Conservation (phyloP, 2,888 invertebrate genomes). For the Drosophila infuscata region DNA sequence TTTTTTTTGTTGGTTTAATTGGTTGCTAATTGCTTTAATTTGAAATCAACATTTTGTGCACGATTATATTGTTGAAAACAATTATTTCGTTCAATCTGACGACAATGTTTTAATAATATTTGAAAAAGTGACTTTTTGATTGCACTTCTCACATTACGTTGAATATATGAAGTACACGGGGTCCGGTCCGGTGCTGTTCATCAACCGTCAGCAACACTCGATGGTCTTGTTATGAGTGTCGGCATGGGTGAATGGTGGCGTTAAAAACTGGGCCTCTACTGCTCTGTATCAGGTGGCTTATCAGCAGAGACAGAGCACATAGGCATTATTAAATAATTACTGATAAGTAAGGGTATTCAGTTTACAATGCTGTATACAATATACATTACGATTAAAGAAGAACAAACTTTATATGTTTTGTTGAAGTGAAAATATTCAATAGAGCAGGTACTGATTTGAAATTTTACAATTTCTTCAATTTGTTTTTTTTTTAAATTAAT, state of each 20-base stretch:
- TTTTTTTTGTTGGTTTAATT: conserved; percentile 7
- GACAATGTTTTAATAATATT: conserved; percentile 13
- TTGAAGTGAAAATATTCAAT: background rate
- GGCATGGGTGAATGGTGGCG: conserved; percentile 11
- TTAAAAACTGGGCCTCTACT: conserved; percentile 37
- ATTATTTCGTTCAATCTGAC: background rate
- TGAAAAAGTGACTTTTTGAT: background rate
- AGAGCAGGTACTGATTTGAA: background rate
- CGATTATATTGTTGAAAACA: background rate
- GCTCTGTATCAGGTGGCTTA: conserved; percentile 45
- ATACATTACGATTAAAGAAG: conserved; percentile 25
- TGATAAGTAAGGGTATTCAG: conserved; percentile 60
- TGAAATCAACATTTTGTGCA: background rate
- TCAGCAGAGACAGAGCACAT: conserved; percentile 56
- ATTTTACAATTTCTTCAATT: background rate
- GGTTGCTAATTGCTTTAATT: conserved; percentile 5
- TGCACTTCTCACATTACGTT: conserved; percentile 53
- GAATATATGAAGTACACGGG: conserved; percentile 9
- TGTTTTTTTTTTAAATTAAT: background rate
- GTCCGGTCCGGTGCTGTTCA: conserved; percentile 24
- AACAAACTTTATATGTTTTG: background rate
- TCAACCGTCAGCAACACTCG: conserved; percentile 58
- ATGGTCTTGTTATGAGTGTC: conserved; percentile 43
- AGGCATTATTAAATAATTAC: conserved; percentile 57
- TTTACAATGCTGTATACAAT: conserved; percentile 44